phyloP scores from a whole-genome alignment of 2,797 vertebrate genomes.

The Pantherophis vulpinus region DNA sequence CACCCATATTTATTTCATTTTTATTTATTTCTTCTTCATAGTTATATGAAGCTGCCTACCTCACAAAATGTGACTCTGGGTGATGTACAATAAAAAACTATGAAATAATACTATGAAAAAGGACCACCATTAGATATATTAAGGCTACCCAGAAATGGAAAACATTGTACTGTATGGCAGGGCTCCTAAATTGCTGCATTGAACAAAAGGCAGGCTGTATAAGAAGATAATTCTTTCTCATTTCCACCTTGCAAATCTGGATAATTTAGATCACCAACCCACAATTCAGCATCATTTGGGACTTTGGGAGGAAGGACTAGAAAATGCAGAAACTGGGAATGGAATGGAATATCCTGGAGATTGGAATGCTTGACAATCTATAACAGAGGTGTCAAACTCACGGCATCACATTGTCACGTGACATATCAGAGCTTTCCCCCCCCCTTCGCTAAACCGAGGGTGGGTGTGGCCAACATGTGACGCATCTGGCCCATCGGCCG shows the following conservation, averaged over 20 bases:
- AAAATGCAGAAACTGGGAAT: not conserved
- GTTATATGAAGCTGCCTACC: not conserved
- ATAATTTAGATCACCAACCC: not conserved
- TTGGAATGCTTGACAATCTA: not conserved
- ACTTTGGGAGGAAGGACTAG: not conserved
- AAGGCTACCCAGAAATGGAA: not conserved
- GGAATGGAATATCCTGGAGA: not conserved
- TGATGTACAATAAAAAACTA: not conserved
- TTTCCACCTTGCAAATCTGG: not conserved
- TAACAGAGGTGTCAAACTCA: not conserved
- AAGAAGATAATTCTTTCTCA: not conserved
- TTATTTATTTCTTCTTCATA: not conserved
- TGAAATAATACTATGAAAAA: not conserved
- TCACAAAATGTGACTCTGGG: not conserved
- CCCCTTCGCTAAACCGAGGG: no score
- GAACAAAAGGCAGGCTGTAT: not conserved
- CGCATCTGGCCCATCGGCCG: fast-evolving
- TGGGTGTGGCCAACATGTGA: no score
- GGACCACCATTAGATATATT: not conserved
- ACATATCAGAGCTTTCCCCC: no score
- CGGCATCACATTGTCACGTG: no score
- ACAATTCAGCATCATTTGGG: not conserved
- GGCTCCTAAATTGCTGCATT: not conserved
- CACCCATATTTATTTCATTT: not conserved
- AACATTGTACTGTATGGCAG: not conserved